Evolutionary conservation across 2,797 vertebrate genomes (phyloP).

Genomic region (Hozukius guyotensis): DNA sequence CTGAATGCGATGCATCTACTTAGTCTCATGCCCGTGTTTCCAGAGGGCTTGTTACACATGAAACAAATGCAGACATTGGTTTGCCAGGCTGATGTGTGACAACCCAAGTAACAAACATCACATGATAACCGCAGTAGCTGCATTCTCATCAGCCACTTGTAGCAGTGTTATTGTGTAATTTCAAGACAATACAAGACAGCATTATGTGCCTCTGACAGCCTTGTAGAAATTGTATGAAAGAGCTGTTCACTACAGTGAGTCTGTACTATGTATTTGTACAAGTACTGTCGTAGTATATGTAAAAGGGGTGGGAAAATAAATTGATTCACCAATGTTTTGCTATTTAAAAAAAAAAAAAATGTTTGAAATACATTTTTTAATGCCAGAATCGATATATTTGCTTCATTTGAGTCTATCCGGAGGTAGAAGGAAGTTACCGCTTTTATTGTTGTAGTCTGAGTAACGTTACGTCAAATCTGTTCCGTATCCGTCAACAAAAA

Average conservation of each 20-base stretch:
- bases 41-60: constrained; percentile 13
- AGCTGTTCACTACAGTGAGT: not conserved
- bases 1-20: constrained; percentile 18
- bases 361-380: no score
- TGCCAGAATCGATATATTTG: no score
- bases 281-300: not conserved
- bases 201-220: not conserved
- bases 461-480: no score
- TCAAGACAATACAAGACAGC: not conserved
- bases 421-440: no score
- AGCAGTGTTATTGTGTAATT: not conserved
- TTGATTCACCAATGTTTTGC: no score
- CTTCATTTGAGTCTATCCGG: no score
- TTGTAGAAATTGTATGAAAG: constrained; percentile 3
- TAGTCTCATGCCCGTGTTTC: constrained; percentile 24
- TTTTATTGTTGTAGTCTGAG: no score
- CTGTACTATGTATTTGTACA: not conserved
- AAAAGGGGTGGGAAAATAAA: no score
- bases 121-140: not conserved
- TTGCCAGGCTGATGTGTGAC: constrained; percentile 1
- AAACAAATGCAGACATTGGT: constrained; percentile 16
- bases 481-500: no score
- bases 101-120: constrained; percentile 8
- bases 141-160: not conserved
- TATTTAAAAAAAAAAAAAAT: no score